Base-by-base conservation (phyloP, 53 echinoderm and acorn worm genomes). In the Luidia sarsii region DNA sequence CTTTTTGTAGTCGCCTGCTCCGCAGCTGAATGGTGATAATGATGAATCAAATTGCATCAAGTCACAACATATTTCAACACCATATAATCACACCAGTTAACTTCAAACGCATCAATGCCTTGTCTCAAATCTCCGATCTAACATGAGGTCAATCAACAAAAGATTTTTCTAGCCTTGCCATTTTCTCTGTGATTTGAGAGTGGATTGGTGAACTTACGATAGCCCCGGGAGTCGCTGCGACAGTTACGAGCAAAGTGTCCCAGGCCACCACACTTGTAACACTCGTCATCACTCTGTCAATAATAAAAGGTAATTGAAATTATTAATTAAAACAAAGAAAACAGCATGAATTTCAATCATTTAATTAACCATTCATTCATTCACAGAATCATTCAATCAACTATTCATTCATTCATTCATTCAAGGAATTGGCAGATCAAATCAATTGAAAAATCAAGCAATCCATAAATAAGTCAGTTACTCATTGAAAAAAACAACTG, bases 191-290 rank as follows among this genome's bases (percentile, higher is more conserved):
- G n/a, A n/a, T n/a, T n/a, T n/a, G n/a, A n/a, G n/a, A n/a, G n/a
- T n/a, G n/a, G n/a, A n/a, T n/a, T n/a, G n/a, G 20, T 43, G 3
- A 48, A 77, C 75, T 66, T 56, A 87, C 87, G 87, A 27, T 63
- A 72, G 32, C 82, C 54, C 28, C 87, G 51, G 37, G 72, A 41
- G 20, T 90, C 57, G 29, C 90, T 92, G 24, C 88, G 85, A 35
- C 95, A 95, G 66, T 90, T 87, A 22, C 95, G 85, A 4, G 95
- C 92, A 87, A 87, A 95, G 67, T 95, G 95, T 18, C 95, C 95
- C 19, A 82, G 60, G 1, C 92, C 88, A 13, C 90, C 90, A 65
- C 95, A 95, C 79, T 93, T 90, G 67, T 90, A 95, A 72, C 95
- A 95, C 59, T 92, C 95, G 37, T 95, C 95, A 54, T 95, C 92